Base-by-base conservation (phyloP, 2,113 vertebrate genomes). In the Struthio camelus region DNA sequence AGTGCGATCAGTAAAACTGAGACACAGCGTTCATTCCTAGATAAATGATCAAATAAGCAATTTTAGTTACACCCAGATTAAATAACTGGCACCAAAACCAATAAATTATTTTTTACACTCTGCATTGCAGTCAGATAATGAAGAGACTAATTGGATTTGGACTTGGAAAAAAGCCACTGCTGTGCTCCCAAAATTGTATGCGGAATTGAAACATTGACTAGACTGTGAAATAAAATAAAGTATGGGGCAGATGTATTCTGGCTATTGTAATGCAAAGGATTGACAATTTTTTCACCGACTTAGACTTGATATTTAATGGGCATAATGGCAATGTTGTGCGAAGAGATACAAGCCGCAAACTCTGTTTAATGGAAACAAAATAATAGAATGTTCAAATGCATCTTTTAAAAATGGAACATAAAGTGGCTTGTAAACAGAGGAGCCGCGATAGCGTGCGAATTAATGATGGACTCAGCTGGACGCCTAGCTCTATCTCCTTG, bases 61-160 rank as follows among this genome's bases (percentile, higher is more conserved):
- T 95, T 95, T 94, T 78, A 32, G 24, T 88, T 59, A 32, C 42
- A 67, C 36, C 10, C 53, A 62, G 56, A 67, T 92, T 92, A 87
- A 93, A 96, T 64, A 94, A 92, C 53, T 9, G 14, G 34, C 76
- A 96, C 17, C 10, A 87, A 93, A 83, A 2, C 27, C 40, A 62
- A 85, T 95, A 79, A 34, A 56, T 80, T 92, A 80, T 85, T 87
- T 86, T 73, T 81, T 84, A 44, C 72, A 53, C 64, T 86, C 66
- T 80, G 62, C n/a, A n/a, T 80, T 96, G 73, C 44, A 77, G 59
- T 56, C 25, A 53, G 61, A 46, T 65, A 82, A 90, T 66, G 79
- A 83, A 85, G 91, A 87, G 50, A 58, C 85, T 95, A 95, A 96
- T 93, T 96, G 58, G 78, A 91, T 94, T 94, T 94, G 58, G 23